These are phyloP conservation scores for Magallana gigas DNA, from an alignment of 1,140 invertebrate genomes.

Conservation along the genomic window DNA sequence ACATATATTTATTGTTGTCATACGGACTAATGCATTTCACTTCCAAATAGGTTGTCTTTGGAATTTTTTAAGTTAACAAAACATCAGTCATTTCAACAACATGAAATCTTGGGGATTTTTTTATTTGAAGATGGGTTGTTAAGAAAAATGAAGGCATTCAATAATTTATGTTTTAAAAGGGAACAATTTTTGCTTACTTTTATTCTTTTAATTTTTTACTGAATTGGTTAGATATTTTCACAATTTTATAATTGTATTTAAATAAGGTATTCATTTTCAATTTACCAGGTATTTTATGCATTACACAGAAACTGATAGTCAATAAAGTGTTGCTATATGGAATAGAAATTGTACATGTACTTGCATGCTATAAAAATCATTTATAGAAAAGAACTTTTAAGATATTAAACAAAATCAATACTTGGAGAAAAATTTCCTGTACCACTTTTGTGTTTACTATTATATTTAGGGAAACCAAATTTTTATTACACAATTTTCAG, in stretches of 20 bases:
- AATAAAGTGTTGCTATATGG: background rate
- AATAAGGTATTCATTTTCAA: background rate
- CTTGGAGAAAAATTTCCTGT: background rate
- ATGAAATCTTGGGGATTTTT: background rate
- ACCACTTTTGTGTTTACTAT: background rate
- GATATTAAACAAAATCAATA: background rate
- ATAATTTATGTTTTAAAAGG: background rate
- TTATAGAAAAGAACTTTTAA: slow-evolving; percentile 25
- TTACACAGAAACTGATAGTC: background rate
- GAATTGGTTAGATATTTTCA: background rate
- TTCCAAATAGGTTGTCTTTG: background rate
- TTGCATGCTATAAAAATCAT: background rate
- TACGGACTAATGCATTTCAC: background rate
- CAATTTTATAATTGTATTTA: slow-evolving; percentile 2
- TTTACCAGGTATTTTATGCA: background rate
- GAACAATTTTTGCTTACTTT: slow-evolving; percentile 23
- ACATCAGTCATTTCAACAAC: slow-evolving; percentile 5
- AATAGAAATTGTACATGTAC: background rate
- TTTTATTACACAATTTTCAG: background rate
- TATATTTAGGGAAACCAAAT: slow-evolving; percentile 13
- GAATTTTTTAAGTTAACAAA: background rate
- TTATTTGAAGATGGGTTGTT: slow-evolving; percentile 5
- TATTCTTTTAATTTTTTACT: background rate
- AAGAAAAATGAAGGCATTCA: slow-evolving; percentile 9
- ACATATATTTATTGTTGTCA: slow-evolving; percentile 26